phyloP scores from a whole-genome alignment of 2,797 vertebrate genomes.

The Eospalax fontanierii region DNA sequence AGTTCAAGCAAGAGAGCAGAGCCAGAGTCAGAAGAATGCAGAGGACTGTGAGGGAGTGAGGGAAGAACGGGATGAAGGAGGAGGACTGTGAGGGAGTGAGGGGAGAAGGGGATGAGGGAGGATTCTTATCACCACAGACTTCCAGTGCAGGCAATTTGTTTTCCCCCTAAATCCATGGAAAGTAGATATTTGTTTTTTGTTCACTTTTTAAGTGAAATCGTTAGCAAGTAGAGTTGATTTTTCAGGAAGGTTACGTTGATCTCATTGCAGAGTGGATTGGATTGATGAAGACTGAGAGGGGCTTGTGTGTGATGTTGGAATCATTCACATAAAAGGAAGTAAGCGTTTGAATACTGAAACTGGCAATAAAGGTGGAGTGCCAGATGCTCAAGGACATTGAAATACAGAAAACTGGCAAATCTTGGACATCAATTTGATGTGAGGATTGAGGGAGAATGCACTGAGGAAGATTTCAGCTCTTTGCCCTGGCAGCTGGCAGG shows the following conservation, averaged over 20 bases:
- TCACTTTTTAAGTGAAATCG: not conserved
- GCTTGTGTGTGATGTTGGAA: not conserved
- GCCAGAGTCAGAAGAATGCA: not conserved
- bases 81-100: not conserved
- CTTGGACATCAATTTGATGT: not conserved
- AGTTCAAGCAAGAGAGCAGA: not conserved
- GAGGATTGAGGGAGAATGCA: not conserved
- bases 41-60: too few species aligned
- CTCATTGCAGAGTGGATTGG: not conserved
- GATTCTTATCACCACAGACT: not conserved
- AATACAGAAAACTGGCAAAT: constrained; percentile 10
- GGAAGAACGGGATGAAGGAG: too few species aligned
- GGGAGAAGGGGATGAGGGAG: not conserved
- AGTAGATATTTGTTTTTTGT: not conserved
- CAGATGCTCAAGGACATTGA: not conserved
- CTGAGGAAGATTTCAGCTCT: not conserved
- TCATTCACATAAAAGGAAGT: not conserved
- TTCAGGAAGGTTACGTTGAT: not conserved
- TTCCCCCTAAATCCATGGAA: not conserved
- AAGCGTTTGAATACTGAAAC: not conserved
- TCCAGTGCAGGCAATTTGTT: too few species aligned
- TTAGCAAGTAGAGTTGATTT: not conserved
- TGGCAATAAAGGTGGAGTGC: not conserved
- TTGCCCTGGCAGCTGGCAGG: not conserved
- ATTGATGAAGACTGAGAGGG: not conserved